These are phyloP conservation scores for Barypeithes pellucidus DNA, from an alignment of 2,888 invertebrate species.

Conservation along the genomic window DNA sequence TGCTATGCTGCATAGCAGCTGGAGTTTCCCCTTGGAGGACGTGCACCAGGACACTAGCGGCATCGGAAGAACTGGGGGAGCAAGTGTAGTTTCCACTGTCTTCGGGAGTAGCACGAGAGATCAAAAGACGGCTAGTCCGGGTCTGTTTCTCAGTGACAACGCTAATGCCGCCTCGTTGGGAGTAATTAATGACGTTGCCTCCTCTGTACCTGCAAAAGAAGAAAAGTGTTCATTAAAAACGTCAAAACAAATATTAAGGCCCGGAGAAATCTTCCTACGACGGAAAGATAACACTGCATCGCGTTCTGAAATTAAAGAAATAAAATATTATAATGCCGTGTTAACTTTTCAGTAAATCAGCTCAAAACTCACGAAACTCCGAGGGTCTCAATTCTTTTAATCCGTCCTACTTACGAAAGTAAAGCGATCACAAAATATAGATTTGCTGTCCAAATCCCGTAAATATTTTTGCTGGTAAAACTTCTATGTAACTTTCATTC, in stretches of 20 bases:
- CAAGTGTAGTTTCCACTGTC: slow-evolving; percentile 94
- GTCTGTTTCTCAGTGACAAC: slow-evolving; percentile 90
- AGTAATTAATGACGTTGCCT: slow-evolving; percentile 87
- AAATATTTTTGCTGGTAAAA: slow-evolving; percentile 1
- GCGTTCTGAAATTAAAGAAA: too few species aligned
- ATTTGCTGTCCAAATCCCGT: slow-evolving; percentile 4
- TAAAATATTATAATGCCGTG: too few species aligned
- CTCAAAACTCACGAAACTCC: neutral
- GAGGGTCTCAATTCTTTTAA: neutral
- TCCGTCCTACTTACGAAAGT: neutral
- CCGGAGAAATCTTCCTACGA: too few species aligned
- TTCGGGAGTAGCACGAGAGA: slow-evolving; percentile 85
- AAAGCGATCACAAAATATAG: slow-evolving; percentile 9
- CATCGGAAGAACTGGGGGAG: slow-evolving; percentile 77
- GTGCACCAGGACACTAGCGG: slow-evolving; percentile 75
- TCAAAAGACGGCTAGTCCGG: slow-evolving; percentile 87
- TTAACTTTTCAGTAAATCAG: too few species aligned
- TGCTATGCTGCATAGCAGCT: slow-evolving; percentile 71
- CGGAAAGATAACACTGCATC: too few species aligned
- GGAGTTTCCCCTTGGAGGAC: slow-evolving; percentile 73
- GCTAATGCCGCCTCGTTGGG: slow-evolving; percentile 88
- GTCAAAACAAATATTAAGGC: too few species aligned
- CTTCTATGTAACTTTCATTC: slow-evolving; percentile 6
- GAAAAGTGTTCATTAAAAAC: neutral
- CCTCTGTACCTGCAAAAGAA: slow-evolving; percentile 76